phyloP scores from a whole-genome alignment of 2,113 vertebrate species.

The Mobula birostris region DNA sequence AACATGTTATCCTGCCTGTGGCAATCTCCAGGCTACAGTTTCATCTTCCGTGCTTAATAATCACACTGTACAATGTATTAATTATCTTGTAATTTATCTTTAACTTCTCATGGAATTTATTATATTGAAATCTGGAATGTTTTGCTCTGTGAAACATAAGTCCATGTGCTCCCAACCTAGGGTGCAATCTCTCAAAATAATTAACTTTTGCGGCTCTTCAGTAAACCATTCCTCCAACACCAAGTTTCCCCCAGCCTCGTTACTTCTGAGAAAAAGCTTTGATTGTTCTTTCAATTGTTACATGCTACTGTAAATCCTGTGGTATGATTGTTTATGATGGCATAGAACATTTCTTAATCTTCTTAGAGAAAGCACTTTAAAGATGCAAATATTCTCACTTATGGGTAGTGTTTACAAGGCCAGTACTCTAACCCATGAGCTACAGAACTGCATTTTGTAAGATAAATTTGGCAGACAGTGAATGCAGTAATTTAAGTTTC shows the following conservation, averaged over 20 bases:
- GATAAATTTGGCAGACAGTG: neutral
- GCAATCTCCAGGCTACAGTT: neutral
- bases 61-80: neutral
- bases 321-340: neutral
- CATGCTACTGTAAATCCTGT: neutral
- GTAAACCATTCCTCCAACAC: neutral
- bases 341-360: neutral
- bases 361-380: neutral
- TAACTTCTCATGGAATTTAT: neutral
- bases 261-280: neutral
- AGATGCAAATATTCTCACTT: neutral
- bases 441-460: neutral
- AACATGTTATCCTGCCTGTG: too few relatives aligned
- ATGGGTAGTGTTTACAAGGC: too few relatives aligned
- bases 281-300: neutral
- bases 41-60: neutral
- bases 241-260: neutral
- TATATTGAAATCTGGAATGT: neutral
- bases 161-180: neutral
- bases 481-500: neutral
- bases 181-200: neutral
- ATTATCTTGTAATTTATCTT: neutral
- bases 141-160: neutral
- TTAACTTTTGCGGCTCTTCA: neutral
- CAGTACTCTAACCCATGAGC: too few relatives aligned